Base-by-base conservation (phyloP, 2,888 invertebrate species). In the Carpatolechia fugitivella region DNA sequence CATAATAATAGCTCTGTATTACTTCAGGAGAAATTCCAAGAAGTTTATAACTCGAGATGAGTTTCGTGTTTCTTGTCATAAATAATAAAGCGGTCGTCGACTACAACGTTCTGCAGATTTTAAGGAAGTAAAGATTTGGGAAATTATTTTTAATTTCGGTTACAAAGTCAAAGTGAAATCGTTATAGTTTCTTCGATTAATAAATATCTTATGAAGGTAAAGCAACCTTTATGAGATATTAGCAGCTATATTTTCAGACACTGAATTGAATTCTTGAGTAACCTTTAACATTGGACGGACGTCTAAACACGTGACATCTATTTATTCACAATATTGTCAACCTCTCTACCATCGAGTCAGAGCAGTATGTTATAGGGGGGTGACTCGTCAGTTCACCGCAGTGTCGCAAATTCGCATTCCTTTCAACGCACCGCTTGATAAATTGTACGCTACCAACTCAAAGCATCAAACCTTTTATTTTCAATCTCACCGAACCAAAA, bases 11-110 rank as follows among this genome's bases (percentile, higher is more conserved):
- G 88, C 88, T 86, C 87, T 88, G 87, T 87, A 88, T 89, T 90
- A 90, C 89, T 90, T 86, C 88, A 89, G 85, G 86, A 88, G 85
- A 88, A 90, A 89, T 90, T 89, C 89, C 89, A 88, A 88, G 89
- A 90, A 90, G 88, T 90, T 90, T 90, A 90, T 90, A 90, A 90
- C 89, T 90, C 89, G 89, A 88, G 89, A 90, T 90, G 89, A 90
- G 89, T 89, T 90, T 86, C 87, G 88, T 89, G 89, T 89, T 90
- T 88, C 88, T 87, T 88, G 87, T 88, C 89, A 88, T 90, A 90
- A 90, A 90, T 90, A 89, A 89, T 88, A 89, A 90, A 90, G 89
- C 88, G 86, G 86, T 83, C 86, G 87, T 82, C 86, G 85, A 86
- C 85, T 85, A 87, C 87, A 85, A 86, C 81, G 78, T 82, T 82